Conservation (phyloP, 2,797 vertebrate species). For the Alcedo atthis region DNA sequence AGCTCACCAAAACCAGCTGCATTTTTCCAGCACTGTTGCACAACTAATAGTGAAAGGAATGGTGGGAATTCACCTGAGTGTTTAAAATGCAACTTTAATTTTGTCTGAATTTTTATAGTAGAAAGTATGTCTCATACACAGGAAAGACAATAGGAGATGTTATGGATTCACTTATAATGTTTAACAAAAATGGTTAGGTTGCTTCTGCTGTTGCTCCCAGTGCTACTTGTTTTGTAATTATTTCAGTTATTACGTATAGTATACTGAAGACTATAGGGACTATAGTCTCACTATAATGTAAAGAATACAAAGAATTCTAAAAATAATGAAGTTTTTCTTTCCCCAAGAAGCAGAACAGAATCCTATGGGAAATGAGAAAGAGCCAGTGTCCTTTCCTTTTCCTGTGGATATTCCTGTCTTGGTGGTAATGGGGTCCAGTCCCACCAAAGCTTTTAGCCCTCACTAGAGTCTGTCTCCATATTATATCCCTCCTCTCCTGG, state of each 20-base stretch:
- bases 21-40: not conserved
- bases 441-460: not conserved
- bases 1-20: not conserved
- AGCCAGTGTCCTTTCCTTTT: not conserved
- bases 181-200: not conserved
- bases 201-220: not conserved
- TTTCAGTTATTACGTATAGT: not conserved
- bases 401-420: not conserved
- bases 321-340: not conserved
- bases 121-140: not conserved
- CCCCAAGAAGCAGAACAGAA: not conserved
- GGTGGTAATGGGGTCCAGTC: rapidly evolving
- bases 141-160: not conserved
- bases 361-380: not conserved
- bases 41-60: not conserved
- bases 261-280: not conserved
- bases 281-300: not conserved
- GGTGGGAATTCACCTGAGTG: not conserved
- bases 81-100: not conserved
- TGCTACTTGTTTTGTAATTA: not conserved
- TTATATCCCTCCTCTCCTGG: not conserved
- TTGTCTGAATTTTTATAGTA: not conserved
- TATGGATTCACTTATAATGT: not conserved
- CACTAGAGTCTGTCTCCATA: not conserved
- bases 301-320: not conserved